Percentiles rank a stretch among this genome's conserved stretches.
phyloP scores from a whole-genome alignment of 2,113 vertebrate species.

The Elachura formosa region DNA sequence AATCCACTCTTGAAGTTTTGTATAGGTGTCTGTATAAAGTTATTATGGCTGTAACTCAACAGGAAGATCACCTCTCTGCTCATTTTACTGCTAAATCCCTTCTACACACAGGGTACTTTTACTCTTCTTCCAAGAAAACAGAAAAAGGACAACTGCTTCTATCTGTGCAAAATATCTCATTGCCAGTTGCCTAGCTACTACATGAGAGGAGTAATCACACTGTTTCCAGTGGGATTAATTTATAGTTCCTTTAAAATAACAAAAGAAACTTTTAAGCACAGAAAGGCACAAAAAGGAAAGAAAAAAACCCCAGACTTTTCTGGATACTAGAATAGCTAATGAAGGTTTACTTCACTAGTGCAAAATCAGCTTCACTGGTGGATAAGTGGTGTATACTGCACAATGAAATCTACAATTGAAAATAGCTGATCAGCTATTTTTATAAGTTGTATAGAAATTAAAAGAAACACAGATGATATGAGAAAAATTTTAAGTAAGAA shows the following conservation, averaged over 20 bases:
- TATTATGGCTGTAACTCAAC: background rate
- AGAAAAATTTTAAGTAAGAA: background rate
- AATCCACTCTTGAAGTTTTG: background rate
- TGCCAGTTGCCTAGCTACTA: slow-evolving; percentile 31
- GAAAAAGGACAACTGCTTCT: background rate
- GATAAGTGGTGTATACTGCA: background rate
- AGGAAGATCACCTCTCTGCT: background rate
- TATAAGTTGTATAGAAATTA: background rate
- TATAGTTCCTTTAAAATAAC: background rate
- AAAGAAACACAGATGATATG: background rate
- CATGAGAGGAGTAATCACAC: background rate
- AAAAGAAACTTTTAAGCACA: background rate
- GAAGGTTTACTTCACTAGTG: background rate
- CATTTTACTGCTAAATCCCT: background rate
- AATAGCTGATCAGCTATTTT: background rate
- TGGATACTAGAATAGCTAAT: background rate
- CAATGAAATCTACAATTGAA: background rate
- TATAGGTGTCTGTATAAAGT: background rate
- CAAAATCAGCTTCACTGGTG: background rate
- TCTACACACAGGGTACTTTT: background rate
- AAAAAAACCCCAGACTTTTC: background rate
- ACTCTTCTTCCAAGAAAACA: background rate
- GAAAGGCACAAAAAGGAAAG: background rate
- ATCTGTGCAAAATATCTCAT: background rate
- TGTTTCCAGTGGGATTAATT: background rate